Evolutionary conservation across 2,113 vertebrate species (phyloP).

Genomic region (Chauna torquata): DNA sequence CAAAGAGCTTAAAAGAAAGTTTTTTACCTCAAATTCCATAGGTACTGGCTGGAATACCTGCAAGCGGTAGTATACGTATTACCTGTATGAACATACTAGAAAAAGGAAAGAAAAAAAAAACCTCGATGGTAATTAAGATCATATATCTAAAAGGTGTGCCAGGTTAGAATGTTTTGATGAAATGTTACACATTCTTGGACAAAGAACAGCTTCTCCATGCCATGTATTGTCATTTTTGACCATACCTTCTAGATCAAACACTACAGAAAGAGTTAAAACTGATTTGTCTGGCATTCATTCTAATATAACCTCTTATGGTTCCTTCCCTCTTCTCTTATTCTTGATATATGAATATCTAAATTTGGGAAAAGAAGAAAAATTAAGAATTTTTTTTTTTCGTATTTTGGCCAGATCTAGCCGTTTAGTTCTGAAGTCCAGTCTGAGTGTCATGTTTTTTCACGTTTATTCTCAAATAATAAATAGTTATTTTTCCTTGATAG

Average conservation of each 20-base stretch:
- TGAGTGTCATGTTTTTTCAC: background rate
- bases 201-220: background rate
- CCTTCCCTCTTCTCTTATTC: background rate
- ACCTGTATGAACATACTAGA: background rate
- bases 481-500: background rate
- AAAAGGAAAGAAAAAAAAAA: background rate
- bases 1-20: background rate
- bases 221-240: background rate
- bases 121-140: too few species aligned
- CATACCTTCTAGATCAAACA: background rate
- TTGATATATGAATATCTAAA: background rate
- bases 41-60: background rate
- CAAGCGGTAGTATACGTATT: background rate
- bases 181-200: background rate
- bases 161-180: background rate
- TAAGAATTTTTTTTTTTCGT: background rate
- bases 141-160: background rate
- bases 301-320: background rate
- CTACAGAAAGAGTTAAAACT: background rate
- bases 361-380: background rate
- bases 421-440: background rate
- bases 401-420: background rate
- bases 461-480: background rate
- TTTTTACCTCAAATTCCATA: background rate
- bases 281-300: background rate